Evolutionary conservation across 1,140 invertebrate species (phyloP), one percentile per base, ranked within the genome.

Genomic region (Pseudachorutes palmiensis): DNA sequence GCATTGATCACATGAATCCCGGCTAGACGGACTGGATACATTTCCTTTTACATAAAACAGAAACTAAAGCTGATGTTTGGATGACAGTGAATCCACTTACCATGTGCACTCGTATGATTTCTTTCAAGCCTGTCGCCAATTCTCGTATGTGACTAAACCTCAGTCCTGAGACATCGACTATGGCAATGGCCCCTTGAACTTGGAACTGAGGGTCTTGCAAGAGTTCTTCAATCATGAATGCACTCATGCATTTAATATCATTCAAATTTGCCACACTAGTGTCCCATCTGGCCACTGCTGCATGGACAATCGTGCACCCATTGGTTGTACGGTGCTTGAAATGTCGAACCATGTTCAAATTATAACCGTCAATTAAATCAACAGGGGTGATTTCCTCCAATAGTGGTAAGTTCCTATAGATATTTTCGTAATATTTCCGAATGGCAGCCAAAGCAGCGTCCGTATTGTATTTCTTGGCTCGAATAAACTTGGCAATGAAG

Each of bases 391-490:
- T 29, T 5, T 24, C 28, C 24, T 24, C 28, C 12, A 58, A 22
- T 5, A 58, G n/a, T 22, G 5, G n/a, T 22, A 24, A 22, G 22
- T 58, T 58, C 24, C 9, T 12, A 22, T 58, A 24, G 9, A 58
- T 58, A 24, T 58, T 22, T 22, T 29, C 28, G 55, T 58, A 58
- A 22, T 58, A 58, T 22, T 29, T 58, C 55, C 24, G 55, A 29
- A 58, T 58, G 9, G 28, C n/a, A 9, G 55, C 24, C n/a, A 24
- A 29, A 58, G 55, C 24, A 24, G n/a, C n/a, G 12, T 58, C 55
- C 9, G 28, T 22, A 29, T 58, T 58, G 55, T 58, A 58, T 29
- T 58, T 58, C 55, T 58, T 58, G n/a, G 5, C 9, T 22, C 55
- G 55, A 22, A 58, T 22, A 29, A 58, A 58, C 24, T 58, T 58